Evolutionary conservation across 2,888 invertebrate species (phyloP).

Genomic region (Dermolepida albohirtum): DNA sequence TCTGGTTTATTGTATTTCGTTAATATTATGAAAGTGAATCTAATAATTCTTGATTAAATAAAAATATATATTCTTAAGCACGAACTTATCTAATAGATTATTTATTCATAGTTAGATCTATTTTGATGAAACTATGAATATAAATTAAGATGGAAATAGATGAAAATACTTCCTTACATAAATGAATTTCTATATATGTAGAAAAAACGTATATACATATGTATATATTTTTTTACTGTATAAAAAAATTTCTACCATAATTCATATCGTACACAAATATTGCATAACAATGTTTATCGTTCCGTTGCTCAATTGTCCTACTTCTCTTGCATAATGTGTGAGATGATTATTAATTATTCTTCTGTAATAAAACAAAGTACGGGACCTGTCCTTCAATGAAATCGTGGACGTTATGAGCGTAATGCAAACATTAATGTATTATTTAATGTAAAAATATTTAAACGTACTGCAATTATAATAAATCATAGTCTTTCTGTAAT

Average conservation of each 20-base stretch:
- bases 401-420: slow-evolving; percentile 14
- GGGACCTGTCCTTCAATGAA: slow-evolving; percentile 20
- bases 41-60: background rate
- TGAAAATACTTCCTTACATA: slow-evolving; percentile 8
- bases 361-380: slow-evolving; percentile 28
- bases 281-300: slow-evolving; percentile 29
- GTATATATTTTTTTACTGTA: too few species aligned
- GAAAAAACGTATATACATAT: too few species aligned
- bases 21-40: slow-evolving; percentile 17
- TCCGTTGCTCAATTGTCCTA: slow-evolving; percentile 34
- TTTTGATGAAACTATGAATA: slow-evolving; percentile 8
- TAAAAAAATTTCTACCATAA: too few species aligned
- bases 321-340: slow-evolving; percentile 25
- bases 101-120: background rate
- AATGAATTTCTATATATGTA: too few species aligned
- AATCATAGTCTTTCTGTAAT: slow-evolving; percentile 8
- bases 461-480: slow-evolving; percentile 9
- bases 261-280: slow-evolving; percentile 10
- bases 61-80: background rate
- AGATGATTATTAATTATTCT: slow-evolving; percentile 37
- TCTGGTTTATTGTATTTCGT: background rate
- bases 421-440: slow-evolving; percentile 12
- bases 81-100: slow-evolving; percentile 18
- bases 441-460: slow-evolving; percentile 8
- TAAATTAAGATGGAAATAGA: slow-evolving; percentile 13